Base-by-base conservation (phyloP, 2,888 invertebrate species). In the Platynereis dumerilii region DNA sequence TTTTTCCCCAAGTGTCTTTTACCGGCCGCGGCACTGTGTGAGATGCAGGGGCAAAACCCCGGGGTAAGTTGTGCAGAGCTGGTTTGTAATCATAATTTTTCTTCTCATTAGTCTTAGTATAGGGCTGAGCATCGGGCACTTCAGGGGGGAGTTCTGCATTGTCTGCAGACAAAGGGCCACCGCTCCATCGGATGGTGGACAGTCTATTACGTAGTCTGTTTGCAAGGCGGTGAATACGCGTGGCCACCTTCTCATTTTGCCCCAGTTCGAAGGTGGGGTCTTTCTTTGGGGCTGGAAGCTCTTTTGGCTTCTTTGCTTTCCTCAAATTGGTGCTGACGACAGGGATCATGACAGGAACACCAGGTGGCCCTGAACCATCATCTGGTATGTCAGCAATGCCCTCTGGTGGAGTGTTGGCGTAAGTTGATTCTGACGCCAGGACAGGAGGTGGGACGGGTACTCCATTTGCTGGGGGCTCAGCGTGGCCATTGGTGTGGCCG, bases 31-130 rank as follows among this genome's bases (percentile, higher is more conserved):
- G 72, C 17, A 59, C 58, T 22, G 44, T 44, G 45, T 68, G 69
- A 3, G 69, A 70, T 2, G 72, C 72, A 12, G 72, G 72, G 12
- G 72, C 72, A 44, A 59, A 72, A 2, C 72, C 72, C 17, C 68
- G 60, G 3, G 72, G 69, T 28, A 53, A 61, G 17, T 61, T 28
- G 58, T 72, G 68, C 12, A 64, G 58, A 20, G 58, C 58, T 2
- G 64, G 60, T 27, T 64, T 67, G 52, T 53, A 57, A 34, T 55
- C 26, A 7, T 58, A 24, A 17, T 52, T 58, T 5, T 42, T 24
- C 48, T 42, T 59, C 20, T 45, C 24, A 20, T 20, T 54, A n/a
- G 55, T 57, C 7, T 28, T 24, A n/a, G 20, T 52, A 1, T 26
- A 34, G 3, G 55, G 27, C 10, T 44, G 27, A 5, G 62, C 62